Evolutionary conservation across 2,113 vertebrate genomes (phyloP).

Genomic region (Gobius niger): DNA sequence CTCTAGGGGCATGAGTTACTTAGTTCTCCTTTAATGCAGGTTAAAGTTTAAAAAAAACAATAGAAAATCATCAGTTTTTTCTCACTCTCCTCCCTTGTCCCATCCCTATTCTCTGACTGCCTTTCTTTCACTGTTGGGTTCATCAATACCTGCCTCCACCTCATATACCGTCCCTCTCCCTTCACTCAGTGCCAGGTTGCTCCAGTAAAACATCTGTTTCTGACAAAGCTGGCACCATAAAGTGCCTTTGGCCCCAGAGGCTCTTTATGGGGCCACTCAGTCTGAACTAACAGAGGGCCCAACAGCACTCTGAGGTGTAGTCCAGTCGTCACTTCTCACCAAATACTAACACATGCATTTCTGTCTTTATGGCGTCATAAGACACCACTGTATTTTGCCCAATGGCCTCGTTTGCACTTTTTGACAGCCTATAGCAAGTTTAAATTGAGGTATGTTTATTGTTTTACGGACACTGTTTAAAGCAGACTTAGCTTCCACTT

Average conservation of each 20-base stretch:
- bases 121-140: background rate
- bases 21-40: too few species aligned
- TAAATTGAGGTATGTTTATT: conserved; percentile 22
- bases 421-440: background rate
- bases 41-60: too few species aligned
- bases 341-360: background rate
- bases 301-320: conserved; percentile 47
- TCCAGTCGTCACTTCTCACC: conserved; percentile 3
- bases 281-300: conserved; percentile 50
- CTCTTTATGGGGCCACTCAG: conserved; percentile 40
- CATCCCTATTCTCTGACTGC: background rate
- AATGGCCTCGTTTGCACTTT: background rate
- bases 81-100: background rate
- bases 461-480: conserved; percentile 39
- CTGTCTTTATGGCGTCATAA: background rate
- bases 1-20: too few species aligned
- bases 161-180: background rate
- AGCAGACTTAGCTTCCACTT: conserved; percentile 16
- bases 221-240: conserved; percentile 31
- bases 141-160: conserved; percentile 24
- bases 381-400: background rate
- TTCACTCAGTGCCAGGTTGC: conserved; percentile 13
- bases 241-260: conserved; percentile 23
- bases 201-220: conserved; percentile 63
- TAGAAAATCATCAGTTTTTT: too few species aligned